A percentile compares a stretch with the other conserved stretches of the same genome.
phyloP scores from a whole-genome alignment of 2,797 vertebrate genomes.

The Sitta carolinensis region DNA sequence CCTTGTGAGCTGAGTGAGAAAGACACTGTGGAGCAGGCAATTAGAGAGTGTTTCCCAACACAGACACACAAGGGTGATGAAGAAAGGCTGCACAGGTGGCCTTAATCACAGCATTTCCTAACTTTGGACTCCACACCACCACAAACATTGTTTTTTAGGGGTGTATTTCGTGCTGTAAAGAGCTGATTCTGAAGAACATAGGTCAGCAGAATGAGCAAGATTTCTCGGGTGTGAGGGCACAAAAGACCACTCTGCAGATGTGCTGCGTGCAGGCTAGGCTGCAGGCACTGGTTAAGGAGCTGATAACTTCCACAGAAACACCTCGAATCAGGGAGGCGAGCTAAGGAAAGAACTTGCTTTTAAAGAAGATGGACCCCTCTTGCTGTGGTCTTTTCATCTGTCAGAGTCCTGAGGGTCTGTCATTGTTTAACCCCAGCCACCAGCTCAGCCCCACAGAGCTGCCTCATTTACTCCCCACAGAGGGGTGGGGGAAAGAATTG shows the following conservation, averaged over 20 bases:
- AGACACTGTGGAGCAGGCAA: background rate
- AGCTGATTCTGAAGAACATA: background rate
- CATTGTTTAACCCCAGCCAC: background rate
- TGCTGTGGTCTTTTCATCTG: background rate
- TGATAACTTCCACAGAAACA: background rate
- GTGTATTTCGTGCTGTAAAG: background rate
- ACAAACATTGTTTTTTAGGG: background rate
- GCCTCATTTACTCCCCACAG: too few relatives aligned
- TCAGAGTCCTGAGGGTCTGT: background rate
- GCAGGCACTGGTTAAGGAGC: background rate
- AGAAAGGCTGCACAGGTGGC: background rate
- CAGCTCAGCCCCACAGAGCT: background rate
- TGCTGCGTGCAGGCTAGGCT: background rate
- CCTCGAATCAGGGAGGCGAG: fast-evolving
- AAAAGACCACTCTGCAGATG: background rate
- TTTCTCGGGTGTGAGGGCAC: background rate
- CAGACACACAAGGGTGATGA: background rate
- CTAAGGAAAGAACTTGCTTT: background rate
- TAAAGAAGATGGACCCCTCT: background rate
- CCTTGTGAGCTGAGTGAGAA: background rate
- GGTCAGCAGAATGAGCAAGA: fast-evolving
- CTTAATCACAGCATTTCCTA: conserved; percentile 33
- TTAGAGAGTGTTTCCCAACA: conserved; percentile 5
- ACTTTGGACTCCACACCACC: background rate
- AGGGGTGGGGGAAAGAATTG: background rate